A percentile compares a stretch with the other conserved stretches of the same genome.
These are phyloP conservation scores for Gadus macrocephalus DNA, from an alignment of 2,113 vertebrate genomes.

Conservation along the genomic window DNA sequence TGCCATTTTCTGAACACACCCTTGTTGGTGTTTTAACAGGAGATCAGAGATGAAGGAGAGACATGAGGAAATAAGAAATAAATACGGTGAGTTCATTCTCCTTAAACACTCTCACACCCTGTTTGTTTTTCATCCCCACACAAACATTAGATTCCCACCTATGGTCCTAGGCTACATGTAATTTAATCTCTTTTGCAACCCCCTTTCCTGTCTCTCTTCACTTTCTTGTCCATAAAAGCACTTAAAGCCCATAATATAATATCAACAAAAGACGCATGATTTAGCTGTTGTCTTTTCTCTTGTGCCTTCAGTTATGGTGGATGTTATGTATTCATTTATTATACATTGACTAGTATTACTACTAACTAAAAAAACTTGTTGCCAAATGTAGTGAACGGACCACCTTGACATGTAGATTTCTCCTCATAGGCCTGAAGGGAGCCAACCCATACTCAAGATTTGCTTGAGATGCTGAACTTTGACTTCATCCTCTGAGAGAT, in stretches of 20 bases:
- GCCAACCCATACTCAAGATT: constrained; percentile 71
- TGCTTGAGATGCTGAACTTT: constrained; percentile 34
- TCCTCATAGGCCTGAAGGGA: constrained; percentile 64
- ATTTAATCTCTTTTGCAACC: neutral
- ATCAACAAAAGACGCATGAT: neutral
- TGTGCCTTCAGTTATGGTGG: too few species aligned
- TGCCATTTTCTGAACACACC: neutral
- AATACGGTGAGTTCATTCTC: constrained; percentile 81
- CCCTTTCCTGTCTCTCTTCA: too few species aligned
- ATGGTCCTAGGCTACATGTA: too few species aligned
- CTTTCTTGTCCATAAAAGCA: too few species aligned
- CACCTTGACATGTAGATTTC: constrained; percentile 21
- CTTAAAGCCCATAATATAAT: too few species aligned
- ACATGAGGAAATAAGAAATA: constrained; percentile 91
- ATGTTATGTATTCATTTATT: neutral
- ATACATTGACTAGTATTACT: too few species aligned
- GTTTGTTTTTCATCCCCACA: neutral
- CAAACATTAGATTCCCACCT: too few species aligned
- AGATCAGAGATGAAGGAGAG: constrained; percentile 86
- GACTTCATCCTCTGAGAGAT: too few species aligned
- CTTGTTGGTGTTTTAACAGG: constrained; percentile 63
- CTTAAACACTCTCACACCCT: too few species aligned
- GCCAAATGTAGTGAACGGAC: neutral
- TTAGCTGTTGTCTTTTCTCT: neutral
- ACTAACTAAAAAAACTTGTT: neutral